phyloP scores from a whole-genome alignment of 2,888 invertebrate species.

The Lycophotia porphyrea region DNA sequence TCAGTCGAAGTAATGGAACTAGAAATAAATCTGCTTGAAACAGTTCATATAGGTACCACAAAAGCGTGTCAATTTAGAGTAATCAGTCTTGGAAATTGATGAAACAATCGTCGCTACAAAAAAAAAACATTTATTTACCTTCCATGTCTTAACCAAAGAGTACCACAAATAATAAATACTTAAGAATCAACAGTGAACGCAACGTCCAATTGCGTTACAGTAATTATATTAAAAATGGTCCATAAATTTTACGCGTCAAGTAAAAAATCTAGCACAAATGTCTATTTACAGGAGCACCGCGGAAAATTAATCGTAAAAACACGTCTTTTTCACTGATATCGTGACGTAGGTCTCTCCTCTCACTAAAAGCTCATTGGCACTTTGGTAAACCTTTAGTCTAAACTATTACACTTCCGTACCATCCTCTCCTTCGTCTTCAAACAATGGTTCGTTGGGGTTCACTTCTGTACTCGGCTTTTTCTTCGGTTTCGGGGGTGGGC shows the following conservation, averaged over 20 bases:
- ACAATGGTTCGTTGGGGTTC: conserved; percentile 92
- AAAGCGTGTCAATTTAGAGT: conserved; percentile 84
- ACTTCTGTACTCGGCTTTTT: conserved; percentile 92
- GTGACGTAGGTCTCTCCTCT: conserved; percentile 70
- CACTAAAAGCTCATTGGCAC: conserved; percentile 88
- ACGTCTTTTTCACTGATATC: conserved; percentile 70
- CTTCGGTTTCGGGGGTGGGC: conserved; percentile 96
- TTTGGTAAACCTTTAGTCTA: conserved; percentile 78
- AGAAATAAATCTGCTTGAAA: conserved; percentile 45
- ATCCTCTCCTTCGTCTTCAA: conserved; percentile 97
- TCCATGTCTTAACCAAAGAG: conserved; percentile 69
- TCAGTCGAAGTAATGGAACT: conserved; percentile 29
- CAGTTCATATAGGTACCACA: conserved; percentile 51
- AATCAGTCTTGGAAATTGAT: conserved; percentile 89
- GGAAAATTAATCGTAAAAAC: conserved; percentile 77
- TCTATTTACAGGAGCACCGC: conserved; percentile 89
- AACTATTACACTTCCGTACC: conserved; percentile 95
- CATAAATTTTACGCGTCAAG: conserved; percentile 87
- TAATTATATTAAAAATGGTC: conserved; percentile 82
- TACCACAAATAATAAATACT: conserved; percentile 87
- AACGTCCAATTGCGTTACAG: conserved; percentile 62
- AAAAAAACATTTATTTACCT: conserved; percentile 64
- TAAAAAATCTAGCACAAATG: conserved; percentile 89
- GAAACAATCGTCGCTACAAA: conserved; percentile 76
- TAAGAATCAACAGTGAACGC: conserved; percentile 75